These are phyloP conservation scores for Prietella phreatophila DNA, from an alignment of 2,113 vertebrate genomes.

Conservation along the genomic window DNA sequence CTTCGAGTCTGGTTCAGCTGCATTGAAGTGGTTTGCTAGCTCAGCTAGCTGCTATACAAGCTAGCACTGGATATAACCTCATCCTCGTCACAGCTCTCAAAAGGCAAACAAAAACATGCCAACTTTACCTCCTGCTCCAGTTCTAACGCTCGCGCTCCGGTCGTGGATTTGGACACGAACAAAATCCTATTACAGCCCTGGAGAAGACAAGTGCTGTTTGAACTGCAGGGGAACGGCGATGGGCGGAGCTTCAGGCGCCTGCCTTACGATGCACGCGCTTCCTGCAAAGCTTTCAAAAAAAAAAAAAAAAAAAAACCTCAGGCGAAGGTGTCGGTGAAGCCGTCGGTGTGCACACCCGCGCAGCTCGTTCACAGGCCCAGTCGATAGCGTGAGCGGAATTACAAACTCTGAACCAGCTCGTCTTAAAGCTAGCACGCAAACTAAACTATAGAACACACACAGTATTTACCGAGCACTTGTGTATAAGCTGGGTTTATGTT, in stretches of 20 bases:
- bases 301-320: not conserved
- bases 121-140: constrained; percentile 9
- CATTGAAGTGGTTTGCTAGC: constrained; percentile 15
- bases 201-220: not conserved
- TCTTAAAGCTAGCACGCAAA: not conserved
- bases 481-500: too few relatives aligned
- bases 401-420: not conserved
- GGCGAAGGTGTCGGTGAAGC: not conserved
- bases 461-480: accelerated
- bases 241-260: constrained; percentile 14
- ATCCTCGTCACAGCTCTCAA: not conserved
- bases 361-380: not conserved
- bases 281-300: not conserved
- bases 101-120: not conserved
- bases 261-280: not conserved
- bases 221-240: not conserved
- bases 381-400: not conserved
- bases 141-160: not conserved
- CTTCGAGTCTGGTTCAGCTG: not conserved
- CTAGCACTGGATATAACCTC: not conserved
- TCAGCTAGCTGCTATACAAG: not conserved
- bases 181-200: not conserved
- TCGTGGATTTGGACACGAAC: not conserved
- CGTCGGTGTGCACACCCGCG: not conserved
- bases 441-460: not conserved